Evolutionary conservation across 2,888 invertebrate species (phyloP), one percentile per base, ranked within the genome.

Genomic region (Blastobasis lacticolella): DNA sequence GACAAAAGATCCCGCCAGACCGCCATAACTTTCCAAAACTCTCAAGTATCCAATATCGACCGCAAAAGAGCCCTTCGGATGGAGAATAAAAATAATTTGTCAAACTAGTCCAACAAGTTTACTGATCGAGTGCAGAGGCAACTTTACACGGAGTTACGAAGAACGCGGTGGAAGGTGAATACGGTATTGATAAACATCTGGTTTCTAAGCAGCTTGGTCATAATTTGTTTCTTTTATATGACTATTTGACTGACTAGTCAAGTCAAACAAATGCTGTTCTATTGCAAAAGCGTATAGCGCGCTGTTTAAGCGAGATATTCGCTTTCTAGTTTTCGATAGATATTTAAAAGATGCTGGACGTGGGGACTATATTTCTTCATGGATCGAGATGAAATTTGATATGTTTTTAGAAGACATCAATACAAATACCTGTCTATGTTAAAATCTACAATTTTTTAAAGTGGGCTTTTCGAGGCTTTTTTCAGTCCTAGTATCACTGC

Each of bases 41-140:
- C 61, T 69, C 73, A 57, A 64, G 66, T 73, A 61, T 65, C 70
- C 62, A 63, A 58, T 66, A 59, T 54, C 64, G 69, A 78, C 81
- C 83, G 71, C 80, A 78, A 73, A 74, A 64, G 64, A 60, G 59
- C 48, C 54, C 56, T 55, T 59, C 59, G 65, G 73, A 23, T 23
- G 23, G 23, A 23, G 23, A 78, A 77, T 71, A 79, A 75, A 74
- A 76, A 78, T 75, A 75, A 82, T 81, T 81, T 81, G 83, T 83
- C 84, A 81, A 82, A 83, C 79, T 73, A 57, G 78, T 74, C 61
- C 55, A 60, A 65, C 73, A 49, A 62, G 73, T 64, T 62, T 61
- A 66, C 64, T 58, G 69, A 75, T 74, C 50, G 8, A 43, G 6
- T 0, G 46, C 63, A 60, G 5, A 37, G 6, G 46, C 23, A 6